A percentile compares a stretch with the other conserved stretches of the same genome.
phyloP scores from a whole-genome alignment of 2,888 invertebrate genomes.

The Diachrysia chrysitis region DNA sequence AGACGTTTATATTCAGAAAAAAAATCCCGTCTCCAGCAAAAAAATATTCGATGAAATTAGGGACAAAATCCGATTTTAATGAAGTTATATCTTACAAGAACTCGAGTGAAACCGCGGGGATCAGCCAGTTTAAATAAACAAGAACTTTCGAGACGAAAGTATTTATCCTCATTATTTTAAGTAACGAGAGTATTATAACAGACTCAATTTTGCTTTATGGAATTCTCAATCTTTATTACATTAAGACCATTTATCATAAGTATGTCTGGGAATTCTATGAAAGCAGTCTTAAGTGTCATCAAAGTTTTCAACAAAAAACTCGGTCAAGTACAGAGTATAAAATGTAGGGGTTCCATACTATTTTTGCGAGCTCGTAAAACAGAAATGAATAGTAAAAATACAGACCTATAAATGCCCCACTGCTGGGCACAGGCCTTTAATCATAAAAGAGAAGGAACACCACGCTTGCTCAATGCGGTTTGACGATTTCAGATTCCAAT shows the following conservation, averaged over 20 bases:
- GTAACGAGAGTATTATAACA: constrained; percentile 18
- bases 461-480: no score
- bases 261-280: constrained; percentile 29
- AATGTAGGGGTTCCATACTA: constrained; percentile 26
- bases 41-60: no score
- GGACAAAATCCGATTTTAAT: no score
- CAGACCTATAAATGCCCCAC: no score
- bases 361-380: not conserved
- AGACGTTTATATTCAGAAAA: no score
- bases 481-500: no score
- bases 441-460: no score
- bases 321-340: constrained; percentile 1
- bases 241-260: constrained; percentile 42
- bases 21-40: no score
- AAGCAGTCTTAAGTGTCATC: constrained; percentile 28
- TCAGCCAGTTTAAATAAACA: not conserved
- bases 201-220: constrained; percentile 20
- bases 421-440: not conserved
- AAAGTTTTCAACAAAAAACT: constrained; percentile 39
- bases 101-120: no score
- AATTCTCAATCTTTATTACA: constrained; percentile 29
- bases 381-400: not conserved
- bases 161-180: constrained; percentile 28
- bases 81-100: no score
- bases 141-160: constrained; percentile 18